Evolutionary conservation across 1,140 invertebrate species (phyloP), one percentile per base, ranked within the genome.

Genomic region (Anthonomus grandis): DNA sequence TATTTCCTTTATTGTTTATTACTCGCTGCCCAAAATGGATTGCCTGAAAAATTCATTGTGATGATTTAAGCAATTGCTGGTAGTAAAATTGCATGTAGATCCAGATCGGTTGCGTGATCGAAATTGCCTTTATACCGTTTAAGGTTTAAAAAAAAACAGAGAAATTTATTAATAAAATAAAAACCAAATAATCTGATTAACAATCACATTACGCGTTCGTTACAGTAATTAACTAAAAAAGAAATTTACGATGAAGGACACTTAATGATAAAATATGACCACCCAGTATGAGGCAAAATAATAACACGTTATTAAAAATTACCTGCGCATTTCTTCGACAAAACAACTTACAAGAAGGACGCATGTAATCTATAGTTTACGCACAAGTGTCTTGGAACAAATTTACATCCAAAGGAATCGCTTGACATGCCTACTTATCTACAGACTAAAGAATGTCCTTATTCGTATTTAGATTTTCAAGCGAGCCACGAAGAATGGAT

Each of bases 351-450:
- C 46, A 48, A 48, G 46, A 48, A 55, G 38, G 34, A 27, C 27
- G 42, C 45, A 47, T 48, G 53, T 56, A 56, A 56, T 48, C 45
- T 56, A 47, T 56, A 56, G 44, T 57, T 67, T 64, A 64, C 60
- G 59, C 63, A 64, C 60, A 67, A 65, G 59, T 64, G 63, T 62
- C 64, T 61, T 59, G 64, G 58, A 62, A 68, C 65, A 69, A 69
- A 69, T 69, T 69, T 69, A 69, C 67, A 69, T 69, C 67, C 65
- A 67, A 69, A 69, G 67, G 67, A 66, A 64, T 69, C 58, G 62
- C 34, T 57, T 66, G 67, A 69, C 67, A 64, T 69, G 67, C 61
- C 67, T 67, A 67, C 67, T 65, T 67, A 69, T 67, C 67, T 67
- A 67, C 62, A 63, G 64, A 57, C 64, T 66, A 68, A 69, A 68